These are phyloP conservation scores for Salvelinus sp. DNA, from an alignment of 2,113 vertebrate species.

Conservation along the genomic window DNA sequence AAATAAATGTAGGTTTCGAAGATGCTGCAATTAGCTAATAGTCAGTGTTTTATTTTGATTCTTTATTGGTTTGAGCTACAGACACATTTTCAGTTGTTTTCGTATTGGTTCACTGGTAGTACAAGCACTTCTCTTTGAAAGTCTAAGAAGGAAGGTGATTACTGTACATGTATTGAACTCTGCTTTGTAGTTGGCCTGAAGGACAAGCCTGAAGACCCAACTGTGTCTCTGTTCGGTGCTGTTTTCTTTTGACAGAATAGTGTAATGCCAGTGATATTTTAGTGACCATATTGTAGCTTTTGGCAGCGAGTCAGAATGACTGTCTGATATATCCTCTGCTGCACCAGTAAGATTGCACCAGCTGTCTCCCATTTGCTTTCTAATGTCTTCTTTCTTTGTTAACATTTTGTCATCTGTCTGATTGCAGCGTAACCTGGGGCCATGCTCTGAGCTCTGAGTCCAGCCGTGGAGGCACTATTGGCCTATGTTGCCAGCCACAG, in stretches of 20 bases:
- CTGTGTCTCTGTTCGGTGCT: constrained; percentile 14
- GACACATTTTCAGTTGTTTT: background rate
- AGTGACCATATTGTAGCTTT: constrained; percentile 73
- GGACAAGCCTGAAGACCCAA: background rate
- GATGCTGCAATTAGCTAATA: no score
- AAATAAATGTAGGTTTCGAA: no score
- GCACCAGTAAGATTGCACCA: constrained; percentile 67
- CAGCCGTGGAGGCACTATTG: constrained; percentile 35
- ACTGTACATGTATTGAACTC: constrained; percentile 10
- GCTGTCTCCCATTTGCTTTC: constrained; percentile 68
- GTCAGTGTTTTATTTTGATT: no score
- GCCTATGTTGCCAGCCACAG: background rate
- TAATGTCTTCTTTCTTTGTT: constrained; percentile 70
- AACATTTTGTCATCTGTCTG: constrained; percentile 66
- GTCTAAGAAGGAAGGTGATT: constrained; percentile 25
- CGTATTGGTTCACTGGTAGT: background rate
- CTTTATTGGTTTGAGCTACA: no score
- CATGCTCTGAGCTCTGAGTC: constrained; percentile 42
- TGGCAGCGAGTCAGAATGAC: constrained; percentile 66
- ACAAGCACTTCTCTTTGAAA: constrained; percentile 10
- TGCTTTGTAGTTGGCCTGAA: background rate
- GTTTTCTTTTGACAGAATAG: constrained; percentile 42
- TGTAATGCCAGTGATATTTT: constrained; percentile 63
- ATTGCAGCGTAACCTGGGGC: constrained; percentile 62
- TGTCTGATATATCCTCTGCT: constrained; percentile 70